Evolutionary conservation across 2,113 vertebrate genomes (phyloP), one percentile per base, ranked within the genome.

Genomic region (Epinephelus cyanopodus): DNA sequence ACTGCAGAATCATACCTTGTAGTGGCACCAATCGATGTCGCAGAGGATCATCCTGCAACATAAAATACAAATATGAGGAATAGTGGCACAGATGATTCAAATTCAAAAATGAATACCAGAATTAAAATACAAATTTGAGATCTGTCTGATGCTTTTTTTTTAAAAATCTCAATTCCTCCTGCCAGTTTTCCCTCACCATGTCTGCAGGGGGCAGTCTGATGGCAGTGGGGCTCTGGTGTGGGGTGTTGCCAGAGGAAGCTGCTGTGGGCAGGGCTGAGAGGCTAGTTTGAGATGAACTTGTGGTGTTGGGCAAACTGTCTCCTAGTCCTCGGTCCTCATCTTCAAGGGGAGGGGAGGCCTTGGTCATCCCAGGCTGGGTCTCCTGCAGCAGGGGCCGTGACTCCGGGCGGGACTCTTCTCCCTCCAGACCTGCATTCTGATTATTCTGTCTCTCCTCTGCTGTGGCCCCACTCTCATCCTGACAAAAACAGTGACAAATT

Each of bases 251-350:
- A 21, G 88, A 79, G 56, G 92, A 87, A 1, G 86, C 72, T 0
- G 84, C 87, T 0, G 92, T 93, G 70, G 94, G 95, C 78, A 94
- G 88, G 3, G 90, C 95, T 0, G 95, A 93, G 53, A 96, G 90
- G 80, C 95, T 96, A 19, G 95, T 96, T 27, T 96, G 95, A 54
- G 95, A 96, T 0, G 95, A 96, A 60, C 92, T 96, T 10, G 95
- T 96, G 48, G 95, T 96, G 93, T 96, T 96, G 68, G 95, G 95
- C 58, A 96, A 84, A 76, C 95, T 96, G 92, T 96, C 95, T 5
- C 95, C 95, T 0, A 96, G 88, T 6, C 95, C 95, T 11, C 94
- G 69, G 91, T 96, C 95, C 74, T 96, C 95, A 4, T 96, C 95
- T n/a, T 96, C 95, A 1, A 92, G 81, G 4, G 93, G 85, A 11